Base-by-base conservation (phyloP, 2,888 invertebrate species). In the Chaetoderma sp. region DNA sequence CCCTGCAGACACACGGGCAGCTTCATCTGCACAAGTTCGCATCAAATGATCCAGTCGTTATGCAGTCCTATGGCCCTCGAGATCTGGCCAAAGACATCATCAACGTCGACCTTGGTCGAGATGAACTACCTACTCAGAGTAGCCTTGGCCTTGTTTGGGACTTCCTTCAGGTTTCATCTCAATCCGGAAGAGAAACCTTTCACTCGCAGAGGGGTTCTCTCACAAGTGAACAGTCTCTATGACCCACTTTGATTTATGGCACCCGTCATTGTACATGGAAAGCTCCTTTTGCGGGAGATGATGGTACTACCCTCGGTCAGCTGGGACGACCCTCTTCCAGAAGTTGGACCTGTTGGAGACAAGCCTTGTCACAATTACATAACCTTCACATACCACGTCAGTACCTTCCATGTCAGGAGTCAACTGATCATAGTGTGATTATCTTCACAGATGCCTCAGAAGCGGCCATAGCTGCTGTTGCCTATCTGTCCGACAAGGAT, bases 291-390 rank as follows among this genome's bases (percentile, higher is more conserved):
- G 1, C 44, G 73, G 60, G 66, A 68, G 4, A 18, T 73, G 5
- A 60, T 71, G 13, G 27, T 60, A n/a, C 27, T 49, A 16, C 13
- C n/a, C n/a, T 66, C 61, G 8, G 25, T 8, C 1, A 69, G 65
- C 27, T 76, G 74, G 75, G 75, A 76, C 65, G 62, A 72, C 5
- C 67, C 66, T 13, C 56, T 76, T 28, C 68, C 76, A 13, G 44
- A 1, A n/a, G 56, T 21, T 72, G 73, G 74, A 23, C 54, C 0
- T 32, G 16, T 16, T 75, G 72, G 71, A 69, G 50, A n/a, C 47
- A 68, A 3, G 71, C 72, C 13, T 49, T 74, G 8, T 21, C 44
- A 25, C 13, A 13, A n/a, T 47, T 71, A 1, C 44, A 66, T 36
- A 23, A 57, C n/a, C 13, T 28, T 18, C 36, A 36, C 54, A 10